These are phyloP conservation scores for Poeciliopsis gracilis DNA, from an alignment of 2,797 vertebrate species.

Conservation along the genomic window DNA sequence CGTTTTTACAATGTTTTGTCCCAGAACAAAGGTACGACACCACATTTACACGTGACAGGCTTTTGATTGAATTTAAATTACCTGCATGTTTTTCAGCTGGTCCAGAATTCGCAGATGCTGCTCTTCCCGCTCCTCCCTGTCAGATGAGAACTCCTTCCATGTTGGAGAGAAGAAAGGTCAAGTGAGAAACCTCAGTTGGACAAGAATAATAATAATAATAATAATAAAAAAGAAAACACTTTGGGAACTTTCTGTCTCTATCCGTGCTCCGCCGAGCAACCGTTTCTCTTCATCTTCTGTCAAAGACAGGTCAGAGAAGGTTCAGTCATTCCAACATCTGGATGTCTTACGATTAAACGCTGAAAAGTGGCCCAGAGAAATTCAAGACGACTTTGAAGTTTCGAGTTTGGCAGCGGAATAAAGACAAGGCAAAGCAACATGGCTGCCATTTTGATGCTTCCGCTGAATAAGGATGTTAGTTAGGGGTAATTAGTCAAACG, in stretches of 20 bases:
- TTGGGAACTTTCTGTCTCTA: too few species aligned
- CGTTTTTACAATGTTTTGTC: conserved; percentile 4
- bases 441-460: conserved; percentile 19
- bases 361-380: conserved; percentile 29
- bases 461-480: conserved; percentile 34
- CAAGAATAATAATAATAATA: neutral
- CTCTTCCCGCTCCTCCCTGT: conserved; percentile 85
- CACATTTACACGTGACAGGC: neutral
- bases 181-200: neutral
- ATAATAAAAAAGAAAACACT: too few species aligned
- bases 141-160: conserved; percentile 83
- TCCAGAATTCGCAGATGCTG: conserved; percentile 89
- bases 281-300: neutral
- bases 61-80: conserved; percentile 22
- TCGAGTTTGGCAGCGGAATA: conserved; percentile 37
- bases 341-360: conserved; percentile 41
- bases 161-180: conserved; percentile 41
- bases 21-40: conserved; percentile 5
- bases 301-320: conserved; percentile 32
- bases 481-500: conserved; percentile 54
- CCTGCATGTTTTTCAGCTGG: conserved; percentile 85
- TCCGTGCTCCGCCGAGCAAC: too few species aligned
- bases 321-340: conserved; percentile 22
- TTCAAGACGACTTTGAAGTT: conserved; percentile 49
- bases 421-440: conserved; percentile 19